Conservation (phyloP, 2,113 vertebrate species). For the Alexandromys fortis region DNA sequence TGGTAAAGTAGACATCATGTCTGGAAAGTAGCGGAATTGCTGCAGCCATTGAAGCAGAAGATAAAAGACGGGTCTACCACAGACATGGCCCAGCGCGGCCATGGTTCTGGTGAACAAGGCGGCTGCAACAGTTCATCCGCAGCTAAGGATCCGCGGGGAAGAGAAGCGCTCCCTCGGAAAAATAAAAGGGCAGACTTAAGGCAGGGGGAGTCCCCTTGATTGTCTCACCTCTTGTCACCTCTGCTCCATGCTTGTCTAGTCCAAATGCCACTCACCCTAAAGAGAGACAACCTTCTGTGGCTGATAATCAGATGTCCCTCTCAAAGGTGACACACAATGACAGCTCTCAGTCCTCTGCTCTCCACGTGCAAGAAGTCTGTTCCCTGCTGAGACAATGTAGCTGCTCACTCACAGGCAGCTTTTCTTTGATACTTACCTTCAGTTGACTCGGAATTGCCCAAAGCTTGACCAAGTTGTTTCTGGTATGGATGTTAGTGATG, state of each 20-base stretch:
- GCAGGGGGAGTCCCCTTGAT: constrained; percentile 31
- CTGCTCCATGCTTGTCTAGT: constrained; percentile 89
- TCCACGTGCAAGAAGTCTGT: constrained; percentile 87
- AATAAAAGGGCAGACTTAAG: constrained; percentile 59
- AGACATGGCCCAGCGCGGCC: constrained; percentile 79
- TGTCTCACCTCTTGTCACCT: constrained; percentile 77
- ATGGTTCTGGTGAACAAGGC: constrained; percentile 85
- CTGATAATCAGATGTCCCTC: constrained; percentile 90
- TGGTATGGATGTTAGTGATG: constrained; percentile 91
- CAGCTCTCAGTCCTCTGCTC: constrained; percentile 74
- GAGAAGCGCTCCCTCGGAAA: constrained; percentile 9
- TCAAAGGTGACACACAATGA: constrained; percentile 87
- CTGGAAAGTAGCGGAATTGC: constrained; percentile 84
- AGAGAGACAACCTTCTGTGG: constrained; percentile 89
- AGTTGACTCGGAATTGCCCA: constrained; percentile 82
- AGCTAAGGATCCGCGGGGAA: constrained; percentile 65
- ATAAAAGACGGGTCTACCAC: constrained; percentile 88
- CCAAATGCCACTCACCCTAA: constrained; percentile 74
- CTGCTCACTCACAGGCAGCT: constrained; percentile 91
- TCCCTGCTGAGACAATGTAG: constrained; percentile 91
- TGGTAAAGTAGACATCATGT: constrained; percentile 84
- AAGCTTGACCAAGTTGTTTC: constrained; percentile 78
- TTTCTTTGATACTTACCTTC: constrained; percentile 92
- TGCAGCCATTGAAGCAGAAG: constrained; percentile 85
- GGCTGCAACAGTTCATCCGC: constrained; percentile 70